phyloP scores from a whole-genome alignment of 2,113 vertebrate genomes.

The Brachyhypopomus gauderio region DNA sequence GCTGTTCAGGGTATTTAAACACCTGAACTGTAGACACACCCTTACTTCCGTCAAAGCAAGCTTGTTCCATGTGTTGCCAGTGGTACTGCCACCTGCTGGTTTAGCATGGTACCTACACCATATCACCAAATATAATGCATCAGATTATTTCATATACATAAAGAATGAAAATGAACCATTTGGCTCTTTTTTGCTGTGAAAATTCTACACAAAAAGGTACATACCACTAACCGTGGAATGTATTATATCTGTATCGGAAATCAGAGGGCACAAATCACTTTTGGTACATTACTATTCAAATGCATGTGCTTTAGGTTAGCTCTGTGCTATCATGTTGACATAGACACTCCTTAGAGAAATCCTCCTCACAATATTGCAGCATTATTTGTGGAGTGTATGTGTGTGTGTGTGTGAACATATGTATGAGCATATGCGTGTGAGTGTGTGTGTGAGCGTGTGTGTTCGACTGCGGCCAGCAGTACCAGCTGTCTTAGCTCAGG shows the following conservation, averaged over 20 bases:
- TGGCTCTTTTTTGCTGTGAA: no score
- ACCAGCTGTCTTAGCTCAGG: constrained; percentile 7
- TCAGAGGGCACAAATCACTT: background rate
- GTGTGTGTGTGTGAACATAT: background rate
- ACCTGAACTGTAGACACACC: no score
- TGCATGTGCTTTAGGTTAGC: background rate
- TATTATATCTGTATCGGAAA: background rate
- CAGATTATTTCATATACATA: no score
- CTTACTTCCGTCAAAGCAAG: no score
- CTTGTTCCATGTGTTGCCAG: no score
- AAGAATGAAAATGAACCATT: no score
- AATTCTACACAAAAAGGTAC: no score
- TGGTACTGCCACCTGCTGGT: no score
- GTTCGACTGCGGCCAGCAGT: background rate
- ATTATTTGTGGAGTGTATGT: background rate
- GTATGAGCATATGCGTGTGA: constrained; percentile 41
- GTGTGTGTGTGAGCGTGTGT: constrained; percentile 35
- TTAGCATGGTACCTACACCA: no score
- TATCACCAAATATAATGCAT: no score
- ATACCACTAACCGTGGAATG: background rate
- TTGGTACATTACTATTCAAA: background rate
- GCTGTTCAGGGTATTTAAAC: no score
- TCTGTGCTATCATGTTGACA: background rate
- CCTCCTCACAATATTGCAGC: background rate
- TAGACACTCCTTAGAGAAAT: constrained; percentile 15